phyloP scores from a whole-genome alignment of 2,113 vertebrate genomes.

The Pipra filicauda region DNA sequence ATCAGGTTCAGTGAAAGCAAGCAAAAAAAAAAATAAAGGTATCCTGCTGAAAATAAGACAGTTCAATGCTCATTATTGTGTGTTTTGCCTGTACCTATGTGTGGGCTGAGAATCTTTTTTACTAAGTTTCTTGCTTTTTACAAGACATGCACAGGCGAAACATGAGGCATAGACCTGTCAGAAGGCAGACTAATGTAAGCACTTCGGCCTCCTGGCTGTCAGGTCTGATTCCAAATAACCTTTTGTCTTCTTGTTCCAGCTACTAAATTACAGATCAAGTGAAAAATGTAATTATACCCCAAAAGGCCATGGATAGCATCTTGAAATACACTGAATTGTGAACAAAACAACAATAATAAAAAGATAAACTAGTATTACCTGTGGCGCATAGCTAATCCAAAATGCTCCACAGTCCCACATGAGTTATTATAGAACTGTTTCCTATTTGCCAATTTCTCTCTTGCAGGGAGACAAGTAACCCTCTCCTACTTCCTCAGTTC shows the following conservation, averaged over 20 bases:
- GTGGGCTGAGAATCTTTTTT: slow-evolving; percentile 5
- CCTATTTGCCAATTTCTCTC: not conserved
- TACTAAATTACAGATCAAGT: slow-evolving; percentile 66
- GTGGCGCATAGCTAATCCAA: slow-evolving; percentile 4
- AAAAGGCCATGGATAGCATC: slow-evolving; percentile 39
- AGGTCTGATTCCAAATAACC: slow-evolving; percentile 50
- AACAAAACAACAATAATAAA: slow-evolving; percentile 31
- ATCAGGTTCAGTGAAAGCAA: not conserved
- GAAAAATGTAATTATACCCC: slow-evolving; percentile 59
- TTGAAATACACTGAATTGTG: slow-evolving; percentile 32
- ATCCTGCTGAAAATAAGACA: not conserved
- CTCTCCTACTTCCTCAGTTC: not conserved
- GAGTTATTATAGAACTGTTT: not conserved
- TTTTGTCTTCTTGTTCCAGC: slow-evolving; percentile 44
- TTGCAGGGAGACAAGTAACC: not conserved
- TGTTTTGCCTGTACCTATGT: not conserved
- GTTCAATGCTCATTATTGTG: not conserved
- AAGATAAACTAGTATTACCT: slow-evolving; percentile 6
- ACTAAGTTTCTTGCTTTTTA: not conserved
- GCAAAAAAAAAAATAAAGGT: not conserved
- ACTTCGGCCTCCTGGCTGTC: slow-evolving; percentile 23
- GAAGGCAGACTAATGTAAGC: slow-evolving; percentile 7
- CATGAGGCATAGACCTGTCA: slow-evolving; percentile 1
- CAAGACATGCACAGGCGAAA: not conserved
- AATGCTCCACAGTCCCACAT: not conserved